Base-by-base conservation (phyloP, 2,888 invertebrate species). In the Agonum fuliginosum region DNA sequence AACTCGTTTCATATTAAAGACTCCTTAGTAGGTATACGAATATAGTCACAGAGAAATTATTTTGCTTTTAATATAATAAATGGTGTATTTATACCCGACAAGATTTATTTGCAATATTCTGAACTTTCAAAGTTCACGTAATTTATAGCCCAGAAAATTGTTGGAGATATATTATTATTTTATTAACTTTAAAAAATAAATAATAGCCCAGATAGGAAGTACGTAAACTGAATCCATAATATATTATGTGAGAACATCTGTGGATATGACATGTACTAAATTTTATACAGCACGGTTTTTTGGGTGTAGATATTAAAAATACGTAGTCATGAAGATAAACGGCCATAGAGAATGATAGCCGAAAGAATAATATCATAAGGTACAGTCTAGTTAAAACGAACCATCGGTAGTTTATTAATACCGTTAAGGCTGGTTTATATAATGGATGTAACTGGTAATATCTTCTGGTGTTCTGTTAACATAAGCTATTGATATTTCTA, bases 151-250 rank as follows among this genome's bases (percentile, higher is more conserved):
- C 65, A 30, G 65, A 30, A 34, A 65, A 34, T 65, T 37, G 34
- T 37, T 19, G 34, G 37, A 65, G 34, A 34, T 34, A 37, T 65
- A 34, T 65, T 65, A 65, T 65, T 65, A 34, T 65, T 65, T 65
- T 65, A 65, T 65, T 65, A 37, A 34, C 65, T 65, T 65, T 65
- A 65, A 37, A 54, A 65, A 65, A 65, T 65, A 65, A 65, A 65
- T 65, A 37, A 65, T 65, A 65, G 65, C 37, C 19, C 8, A 65
- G 34, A 54, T 54, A 54, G 24, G 12, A 22, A 34, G 65, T 65
- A 65, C 34, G 34, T 65, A 65, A 65, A 65, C 65, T 65, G 37
- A 65, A 34, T 54, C 54, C 54, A 65, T 65, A 65, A 65, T 65
- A 34, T 65, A 65, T 65, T 65, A 65, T 30, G 65, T 65, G 65